Conservation (phyloP, 2,113 vertebrate species). For the Trogon surrucura region DNA sequence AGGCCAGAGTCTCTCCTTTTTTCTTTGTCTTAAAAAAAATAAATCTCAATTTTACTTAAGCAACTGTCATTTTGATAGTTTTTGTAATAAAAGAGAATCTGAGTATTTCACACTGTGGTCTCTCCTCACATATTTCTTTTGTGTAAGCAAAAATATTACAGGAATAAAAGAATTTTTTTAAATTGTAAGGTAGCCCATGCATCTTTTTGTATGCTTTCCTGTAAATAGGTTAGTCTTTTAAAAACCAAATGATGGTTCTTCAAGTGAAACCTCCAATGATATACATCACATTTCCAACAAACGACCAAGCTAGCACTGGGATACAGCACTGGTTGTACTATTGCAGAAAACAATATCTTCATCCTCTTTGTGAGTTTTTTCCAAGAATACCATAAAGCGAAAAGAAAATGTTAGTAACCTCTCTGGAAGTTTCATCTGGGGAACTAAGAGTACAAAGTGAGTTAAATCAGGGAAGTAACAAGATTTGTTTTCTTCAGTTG, state of each 20-base stretch:
- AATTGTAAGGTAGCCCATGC: neutral
- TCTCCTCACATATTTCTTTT: neutral
- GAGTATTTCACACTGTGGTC: neutral
- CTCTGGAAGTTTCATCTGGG: neutral
- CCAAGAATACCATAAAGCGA: neutral
- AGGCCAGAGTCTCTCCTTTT: neutral
- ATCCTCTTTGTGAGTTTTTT: neutral
- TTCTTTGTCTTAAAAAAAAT: neutral
- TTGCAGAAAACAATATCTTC: neutral
- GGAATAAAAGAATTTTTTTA: neutral
- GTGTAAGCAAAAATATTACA: neutral
- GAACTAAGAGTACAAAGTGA: neutral
- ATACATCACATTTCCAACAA: neutral
- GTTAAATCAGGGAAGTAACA: neutral
- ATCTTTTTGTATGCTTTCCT: neutral
- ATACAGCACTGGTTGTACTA: neutral
- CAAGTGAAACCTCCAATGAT: constrained; percentile 1
- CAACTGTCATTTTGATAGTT: neutral
- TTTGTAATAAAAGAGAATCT: neutral
- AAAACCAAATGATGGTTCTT: neutral
- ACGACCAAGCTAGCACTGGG: neutral
- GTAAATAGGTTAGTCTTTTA: neutral
- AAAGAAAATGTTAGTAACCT: neutral
- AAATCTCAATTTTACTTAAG: neutral
- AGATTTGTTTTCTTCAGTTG: neutral